These are phyloP conservation scores for Apocheima hispidaria DNA, from an alignment of 2,888 invertebrate species.

Conservation along the genomic window DNA sequence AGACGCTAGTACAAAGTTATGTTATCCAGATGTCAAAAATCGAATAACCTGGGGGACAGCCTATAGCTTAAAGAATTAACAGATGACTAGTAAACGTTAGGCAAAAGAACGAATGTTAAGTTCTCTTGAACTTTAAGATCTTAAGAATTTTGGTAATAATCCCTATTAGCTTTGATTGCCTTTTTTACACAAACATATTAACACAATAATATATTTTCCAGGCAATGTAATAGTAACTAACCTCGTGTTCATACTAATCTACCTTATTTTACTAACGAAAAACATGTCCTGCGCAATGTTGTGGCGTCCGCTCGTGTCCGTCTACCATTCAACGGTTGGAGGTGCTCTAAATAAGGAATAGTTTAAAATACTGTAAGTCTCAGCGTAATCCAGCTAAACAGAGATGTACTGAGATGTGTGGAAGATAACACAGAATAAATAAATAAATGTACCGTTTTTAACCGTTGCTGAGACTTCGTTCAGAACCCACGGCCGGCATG, in stretches of 20 bases:
- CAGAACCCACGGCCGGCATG: too few species aligned
- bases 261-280: slow-evolving; percentile 45
- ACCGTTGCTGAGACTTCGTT: too few species aligned
- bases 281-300: slow-evolving; percentile 69
- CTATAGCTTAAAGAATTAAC: too few species aligned
- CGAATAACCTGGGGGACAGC: too few species aligned
- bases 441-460: too few species aligned
- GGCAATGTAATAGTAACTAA: slow-evolving; percentile 18
- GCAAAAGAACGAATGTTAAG: neutral
- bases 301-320: slow-evolving; percentile 82
- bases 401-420: slow-evolving; percentile 3
- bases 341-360: slow-evolving; percentile 3
- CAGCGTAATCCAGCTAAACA: slow-evolving; percentile 26
- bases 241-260: slow-evolving; percentile 26
- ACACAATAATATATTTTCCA: slow-evolving; percentile 17
- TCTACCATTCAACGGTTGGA: slow-evolving; percentile 54
- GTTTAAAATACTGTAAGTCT: slow-evolving; percentile 39
- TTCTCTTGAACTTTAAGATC: neutral
- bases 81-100: neutral
- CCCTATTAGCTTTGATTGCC: slow-evolving; percentile 20
- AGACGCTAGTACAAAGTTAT: too few species aligned
- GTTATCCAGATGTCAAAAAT: too few species aligned
- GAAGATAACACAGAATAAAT: neutral
- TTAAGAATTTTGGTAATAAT: neutral
- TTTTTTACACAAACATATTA: slow-evolving; percentile 4